These are phyloP conservation scores for Steinernema carpocapsae DNA, from an alignment of 2,888 invertebrate genomes.

Conservation along the genomic window DNA sequence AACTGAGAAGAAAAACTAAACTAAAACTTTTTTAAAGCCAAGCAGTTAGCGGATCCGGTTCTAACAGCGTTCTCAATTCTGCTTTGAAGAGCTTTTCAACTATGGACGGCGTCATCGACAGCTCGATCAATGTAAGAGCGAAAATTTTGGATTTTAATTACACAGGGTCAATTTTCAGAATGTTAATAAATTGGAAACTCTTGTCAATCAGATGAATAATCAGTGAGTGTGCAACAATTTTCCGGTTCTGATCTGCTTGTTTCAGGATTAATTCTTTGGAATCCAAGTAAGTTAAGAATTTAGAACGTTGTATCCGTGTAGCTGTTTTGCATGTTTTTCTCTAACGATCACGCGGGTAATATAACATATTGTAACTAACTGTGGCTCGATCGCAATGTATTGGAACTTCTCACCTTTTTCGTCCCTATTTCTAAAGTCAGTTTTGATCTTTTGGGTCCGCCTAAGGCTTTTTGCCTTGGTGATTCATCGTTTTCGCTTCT, in stretches of 20 bases:
- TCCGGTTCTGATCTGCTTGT: not conserved
- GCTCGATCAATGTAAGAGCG: not conserved
- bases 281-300: slow-evolving; percentile 19
- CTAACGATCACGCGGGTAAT: no score
- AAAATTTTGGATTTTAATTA: not conserved
- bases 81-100: slow-evolving; percentile 9
- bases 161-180: not conserved
- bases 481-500: no score
- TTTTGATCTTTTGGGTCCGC: no score
- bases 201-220: slow-evolving; percentile 19
- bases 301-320: no score
- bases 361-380: no score
- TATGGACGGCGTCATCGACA: slow-evolving; percentile 17
- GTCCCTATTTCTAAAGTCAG: no score
- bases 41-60: slow-evolving; percentile 5
- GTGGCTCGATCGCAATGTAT: no score
- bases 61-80: not conserved
- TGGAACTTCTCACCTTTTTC: no score
- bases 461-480: no score
- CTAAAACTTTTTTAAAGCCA: no score
- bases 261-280: slow-evolving; percentile 3
- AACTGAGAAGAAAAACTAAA: no score
- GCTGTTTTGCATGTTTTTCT: no score
- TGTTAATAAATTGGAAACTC: slow-evolving; percentile 27
- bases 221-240: not conserved